Percentiles rank a stretch among this genome's conserved stretches.
Evolutionary conservation across 2,888 invertebrate genomes (phyloP).

Genomic region (Scaeva pyrastri): DNA sequence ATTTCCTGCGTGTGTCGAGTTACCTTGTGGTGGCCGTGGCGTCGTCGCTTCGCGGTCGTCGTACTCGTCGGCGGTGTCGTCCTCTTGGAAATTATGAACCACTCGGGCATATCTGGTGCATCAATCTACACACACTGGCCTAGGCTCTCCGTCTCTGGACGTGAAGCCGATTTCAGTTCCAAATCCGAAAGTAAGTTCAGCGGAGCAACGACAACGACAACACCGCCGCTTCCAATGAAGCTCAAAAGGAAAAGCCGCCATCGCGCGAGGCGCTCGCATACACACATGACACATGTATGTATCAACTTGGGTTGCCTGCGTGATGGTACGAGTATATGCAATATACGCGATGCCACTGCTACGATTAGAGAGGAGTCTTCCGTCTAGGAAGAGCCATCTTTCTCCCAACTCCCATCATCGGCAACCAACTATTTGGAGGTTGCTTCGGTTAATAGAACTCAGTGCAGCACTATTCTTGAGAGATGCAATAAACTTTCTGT

Average conservation of each 20-base stretch:
- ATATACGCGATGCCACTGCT: constrained; percentile 65
- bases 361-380: constrained; percentile 68
- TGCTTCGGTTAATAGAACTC: constrained; percentile 5
- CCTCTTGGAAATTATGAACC: constrained; percentile 68
- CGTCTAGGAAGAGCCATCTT: constrained; percentile 66
- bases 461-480: constrained; percentile 40
- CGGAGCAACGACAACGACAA: constrained; percentile 22
- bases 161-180: constrained; percentile 40
- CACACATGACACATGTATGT: no score
- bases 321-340: not conserved
- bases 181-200: constrained; percentile 17
- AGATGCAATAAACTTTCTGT: constrained; percentile 75
- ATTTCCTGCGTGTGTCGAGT: constrained; percentile 73
- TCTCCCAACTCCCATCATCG: constrained; percentile 33
- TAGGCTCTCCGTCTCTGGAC: not conserved
- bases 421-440: constrained; percentile 7
- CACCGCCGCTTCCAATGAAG: constrained; percentile 18
- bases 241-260: constrained; percentile 72
- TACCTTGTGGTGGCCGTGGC: not conserved
- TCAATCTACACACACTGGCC: constrained; percentile 67
- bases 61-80: constrained; percentile 15
- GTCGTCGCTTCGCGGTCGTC: not conserved
- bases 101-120: constrained; percentile 71
- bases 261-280: constrained; percentile 7
- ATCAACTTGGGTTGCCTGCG: constrained; percentile 59